Percentiles rank a stretch among this genome's conserved stretches.
These are phyloP conservation scores for Psephotus haematonotus DNA, from an alignment of 2,113 vertebrate genomes.

Conservation along the genomic window DNA sequence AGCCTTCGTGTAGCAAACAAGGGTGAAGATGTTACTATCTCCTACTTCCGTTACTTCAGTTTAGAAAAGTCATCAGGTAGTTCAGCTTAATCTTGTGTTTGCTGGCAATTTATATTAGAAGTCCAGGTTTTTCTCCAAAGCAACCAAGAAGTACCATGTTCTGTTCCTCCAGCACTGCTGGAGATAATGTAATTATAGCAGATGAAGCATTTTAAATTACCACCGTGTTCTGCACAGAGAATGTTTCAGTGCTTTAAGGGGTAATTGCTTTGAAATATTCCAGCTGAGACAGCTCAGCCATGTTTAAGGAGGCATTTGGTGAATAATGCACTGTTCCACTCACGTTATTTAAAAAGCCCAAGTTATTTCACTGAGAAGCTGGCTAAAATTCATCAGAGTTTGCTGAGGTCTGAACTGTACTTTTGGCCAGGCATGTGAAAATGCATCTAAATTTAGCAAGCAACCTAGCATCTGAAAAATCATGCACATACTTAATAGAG, in stretches of 20 bases:
- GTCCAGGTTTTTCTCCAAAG: background rate
- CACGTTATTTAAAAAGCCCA: rapidly evolving
- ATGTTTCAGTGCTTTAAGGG: background rate
- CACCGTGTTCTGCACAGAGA: background rate
- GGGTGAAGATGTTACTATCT: background rate
- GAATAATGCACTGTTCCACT: background rate
- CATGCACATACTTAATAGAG: background rate
- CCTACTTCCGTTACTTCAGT: background rate
- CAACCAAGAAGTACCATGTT: background rate
- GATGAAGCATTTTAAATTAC: slow-evolving; percentile 28
- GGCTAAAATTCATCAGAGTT: background rate
- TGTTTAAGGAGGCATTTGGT: background rate
- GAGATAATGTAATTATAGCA: background rate
- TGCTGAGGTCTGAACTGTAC: background rate
- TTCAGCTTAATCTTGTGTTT: background rate
- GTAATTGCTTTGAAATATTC: slow-evolving; percentile 27
- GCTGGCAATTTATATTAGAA: background rate
- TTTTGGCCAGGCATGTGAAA: background rate
- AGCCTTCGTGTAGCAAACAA: too few species aligned
- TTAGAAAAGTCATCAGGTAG: background rate
- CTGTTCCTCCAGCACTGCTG: background rate
- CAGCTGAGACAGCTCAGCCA: background rate
- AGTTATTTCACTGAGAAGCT: background rate
- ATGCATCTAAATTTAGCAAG: background rate
- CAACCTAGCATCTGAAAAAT: background rate